A percentile compares a stretch with the other conserved stretches of the same genome.
phyloP scores from a whole-genome alignment of 2,113 vertebrate genomes.

The Mesitornis unicolor region DNA sequence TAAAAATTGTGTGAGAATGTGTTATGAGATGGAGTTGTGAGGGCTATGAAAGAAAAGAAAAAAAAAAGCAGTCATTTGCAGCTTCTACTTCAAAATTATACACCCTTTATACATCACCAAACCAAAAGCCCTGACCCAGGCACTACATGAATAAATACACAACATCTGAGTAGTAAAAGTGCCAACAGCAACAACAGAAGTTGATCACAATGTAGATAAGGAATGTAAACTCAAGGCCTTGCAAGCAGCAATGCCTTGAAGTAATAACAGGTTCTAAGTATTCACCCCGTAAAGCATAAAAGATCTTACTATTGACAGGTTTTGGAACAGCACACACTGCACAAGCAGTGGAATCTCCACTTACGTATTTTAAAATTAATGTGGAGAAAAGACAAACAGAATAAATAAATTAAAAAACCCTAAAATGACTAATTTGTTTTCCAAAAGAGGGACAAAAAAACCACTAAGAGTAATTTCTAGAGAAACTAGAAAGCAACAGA shows the following conservation, averaged over 20 bases:
- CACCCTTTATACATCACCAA: neutral
- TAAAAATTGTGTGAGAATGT: neutral
- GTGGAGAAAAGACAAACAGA: neutral
- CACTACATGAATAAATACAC: neutral
- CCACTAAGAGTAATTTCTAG: neutral
- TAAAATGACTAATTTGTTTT: neutral
- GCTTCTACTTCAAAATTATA: neutral
- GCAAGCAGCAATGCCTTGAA: neutral
- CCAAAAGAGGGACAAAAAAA: neutral
- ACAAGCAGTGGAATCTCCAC: neutral
- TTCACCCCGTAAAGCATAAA: neutral
- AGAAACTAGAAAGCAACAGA: neutral
- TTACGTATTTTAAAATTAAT: neutral
- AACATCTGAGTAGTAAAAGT: neutral
- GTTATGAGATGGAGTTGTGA: neutral
- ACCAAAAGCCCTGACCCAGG: neutral
- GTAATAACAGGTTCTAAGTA: neutral
- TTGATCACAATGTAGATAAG: neutral
- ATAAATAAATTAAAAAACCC: rapidly evolving
- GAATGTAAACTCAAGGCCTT: neutral
- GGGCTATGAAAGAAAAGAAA: neutral
- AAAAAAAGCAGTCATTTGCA: neutral
- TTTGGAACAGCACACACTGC: neutral
- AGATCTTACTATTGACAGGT: neutral
- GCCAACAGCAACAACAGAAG: neutral